phyloP scores from a whole-genome alignment of 1,140 invertebrate genomes.

The Medauroidea extradentata region DNA sequence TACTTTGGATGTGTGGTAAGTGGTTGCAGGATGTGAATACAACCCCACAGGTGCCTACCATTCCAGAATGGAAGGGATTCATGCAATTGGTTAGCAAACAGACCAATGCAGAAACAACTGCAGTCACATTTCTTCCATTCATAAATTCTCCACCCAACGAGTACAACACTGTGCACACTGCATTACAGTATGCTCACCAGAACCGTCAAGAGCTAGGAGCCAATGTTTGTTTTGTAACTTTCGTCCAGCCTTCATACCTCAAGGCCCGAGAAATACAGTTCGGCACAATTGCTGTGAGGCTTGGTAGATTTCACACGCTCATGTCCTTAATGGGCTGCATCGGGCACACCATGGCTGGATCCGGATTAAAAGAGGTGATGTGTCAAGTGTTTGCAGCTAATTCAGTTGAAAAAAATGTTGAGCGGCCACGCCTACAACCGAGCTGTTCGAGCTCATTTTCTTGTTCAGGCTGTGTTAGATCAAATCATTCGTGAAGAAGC shows the following conservation, averaged over 20 bases:
- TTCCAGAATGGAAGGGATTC: constrained; percentile 25
- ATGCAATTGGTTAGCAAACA: constrained; percentile 18
- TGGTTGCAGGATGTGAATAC: too few relatives aligned
- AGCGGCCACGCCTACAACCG: constrained; percentile 39
- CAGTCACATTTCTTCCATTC: constrained; percentile 9
- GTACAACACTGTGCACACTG: background rate
- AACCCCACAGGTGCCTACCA: background rate
- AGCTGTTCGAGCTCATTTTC: constrained; percentile 41
- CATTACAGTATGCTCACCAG: background rate
- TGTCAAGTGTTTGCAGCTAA: constrained; percentile 29
- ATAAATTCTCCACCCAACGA: background rate
- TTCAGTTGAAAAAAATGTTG: constrained; percentile 38
- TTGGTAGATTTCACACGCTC: constrained; percentile 36
- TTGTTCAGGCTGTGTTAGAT: constrained; percentile 21
- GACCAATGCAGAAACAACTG: constrained; percentile 12
- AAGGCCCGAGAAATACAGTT: constrained; percentile 45
- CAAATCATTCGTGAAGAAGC: background rate
- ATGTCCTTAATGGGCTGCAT: constrained; percentile 42
- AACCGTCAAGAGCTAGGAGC: constrained; percentile 5
- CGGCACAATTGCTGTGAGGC: constrained; percentile 5
- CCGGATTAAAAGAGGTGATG: constrained; percentile 37
- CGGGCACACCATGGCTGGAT: constrained; percentile 37
- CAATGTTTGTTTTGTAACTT: constrained; percentile 22
- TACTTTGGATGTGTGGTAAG: background rate
- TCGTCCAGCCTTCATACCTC: constrained; percentile 32